These are phyloP conservation scores for Mythimna lalbum DNA, from an alignment of 2,888 invertebrate species.

Conservation along the genomic window DNA sequence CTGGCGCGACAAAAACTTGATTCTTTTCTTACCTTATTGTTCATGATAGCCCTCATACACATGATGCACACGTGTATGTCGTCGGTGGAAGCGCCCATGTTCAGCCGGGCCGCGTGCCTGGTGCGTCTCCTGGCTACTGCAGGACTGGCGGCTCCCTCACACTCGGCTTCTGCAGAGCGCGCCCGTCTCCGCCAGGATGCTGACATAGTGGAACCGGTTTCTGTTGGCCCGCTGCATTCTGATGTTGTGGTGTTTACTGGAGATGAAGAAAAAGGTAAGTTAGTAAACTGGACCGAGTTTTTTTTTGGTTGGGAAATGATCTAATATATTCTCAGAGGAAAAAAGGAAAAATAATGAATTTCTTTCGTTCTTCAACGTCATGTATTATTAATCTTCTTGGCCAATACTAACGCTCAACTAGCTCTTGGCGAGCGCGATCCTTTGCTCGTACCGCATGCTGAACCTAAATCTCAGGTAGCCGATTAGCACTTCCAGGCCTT, in stretches of 20 bases:
- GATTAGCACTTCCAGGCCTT: constrained; percentile 99
- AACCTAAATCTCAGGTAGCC: constrained; percentile 99
- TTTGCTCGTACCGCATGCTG: constrained; percentile 97
- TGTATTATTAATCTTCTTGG: constrained; percentile 78
- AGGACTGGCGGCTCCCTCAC: constrained; percentile 79
- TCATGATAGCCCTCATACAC: constrained; percentile 99
- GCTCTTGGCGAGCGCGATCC: constrained; percentile 94
- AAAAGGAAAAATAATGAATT: no score
- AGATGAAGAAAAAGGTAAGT: neutral
- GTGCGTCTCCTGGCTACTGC: constrained; percentile 92
- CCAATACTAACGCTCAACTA: constrained; percentile 95
- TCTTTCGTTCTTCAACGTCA: neutral
- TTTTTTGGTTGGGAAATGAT: neutral
- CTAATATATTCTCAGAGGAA: no score
- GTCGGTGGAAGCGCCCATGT: constrained; percentile 98
- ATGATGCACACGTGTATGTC: constrained; percentile 99
- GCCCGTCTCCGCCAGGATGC: constrained; percentile 83
- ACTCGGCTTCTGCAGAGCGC: constrained; percentile 79
- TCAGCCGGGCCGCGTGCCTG: constrained; percentile 96
- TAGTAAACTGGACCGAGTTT: neutral
- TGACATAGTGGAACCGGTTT: constrained; percentile 78
- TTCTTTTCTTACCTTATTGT: constrained; percentile 94
- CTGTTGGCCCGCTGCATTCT: constrained; percentile 84
- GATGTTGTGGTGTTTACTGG: constrained; percentile 85
- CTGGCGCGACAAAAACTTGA: no score